A percentile compares a stretch with the other conserved stretches of the same genome.
Evolutionary conservation across 2,797 vertebrate genomes (phyloP).

Genomic region (Psittacula echo): DNA sequence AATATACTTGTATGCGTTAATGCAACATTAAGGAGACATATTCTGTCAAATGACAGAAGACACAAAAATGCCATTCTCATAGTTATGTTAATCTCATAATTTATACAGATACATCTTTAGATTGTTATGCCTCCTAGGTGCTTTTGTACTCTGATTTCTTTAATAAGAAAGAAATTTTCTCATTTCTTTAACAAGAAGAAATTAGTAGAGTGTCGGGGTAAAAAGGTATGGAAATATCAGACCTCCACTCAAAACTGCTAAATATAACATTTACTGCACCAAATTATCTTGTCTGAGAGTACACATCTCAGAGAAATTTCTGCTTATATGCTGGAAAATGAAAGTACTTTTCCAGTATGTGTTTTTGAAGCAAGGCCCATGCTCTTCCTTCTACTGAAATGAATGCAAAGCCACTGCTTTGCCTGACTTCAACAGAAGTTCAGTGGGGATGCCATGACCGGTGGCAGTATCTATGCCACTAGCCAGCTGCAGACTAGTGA

Average conservation of each 20-base stretch:
- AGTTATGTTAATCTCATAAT: not conserved
- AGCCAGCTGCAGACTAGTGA: too few relatives aligned
- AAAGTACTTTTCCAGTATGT: not conserved
- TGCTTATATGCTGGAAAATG: not conserved
- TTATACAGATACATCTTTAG: not conserved
- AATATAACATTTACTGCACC: not conserved
- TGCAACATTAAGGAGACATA: not conserved
- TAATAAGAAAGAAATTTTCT: not conserved
- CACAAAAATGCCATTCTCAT: not conserved
- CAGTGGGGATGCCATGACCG: accelerated
- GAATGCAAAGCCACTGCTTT: not conserved
- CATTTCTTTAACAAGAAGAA: not conserved
- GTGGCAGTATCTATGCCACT: not conserved
- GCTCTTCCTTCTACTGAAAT: not conserved
- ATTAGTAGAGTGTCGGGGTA: not conserved
- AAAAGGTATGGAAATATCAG: not conserved
- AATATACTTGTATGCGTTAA: not conserved
- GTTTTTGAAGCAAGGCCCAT: not conserved
- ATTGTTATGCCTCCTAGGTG: not conserved
- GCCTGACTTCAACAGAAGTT: not conserved
- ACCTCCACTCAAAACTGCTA: not conserved
- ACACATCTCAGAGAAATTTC: not conserved
- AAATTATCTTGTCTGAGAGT: not conserved
- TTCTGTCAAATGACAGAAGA: not conserved
- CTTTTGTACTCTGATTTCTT: not conserved